Conservation (phyloP, 2,113 vertebrate genomes). For the Anhinga rufa region DNA sequence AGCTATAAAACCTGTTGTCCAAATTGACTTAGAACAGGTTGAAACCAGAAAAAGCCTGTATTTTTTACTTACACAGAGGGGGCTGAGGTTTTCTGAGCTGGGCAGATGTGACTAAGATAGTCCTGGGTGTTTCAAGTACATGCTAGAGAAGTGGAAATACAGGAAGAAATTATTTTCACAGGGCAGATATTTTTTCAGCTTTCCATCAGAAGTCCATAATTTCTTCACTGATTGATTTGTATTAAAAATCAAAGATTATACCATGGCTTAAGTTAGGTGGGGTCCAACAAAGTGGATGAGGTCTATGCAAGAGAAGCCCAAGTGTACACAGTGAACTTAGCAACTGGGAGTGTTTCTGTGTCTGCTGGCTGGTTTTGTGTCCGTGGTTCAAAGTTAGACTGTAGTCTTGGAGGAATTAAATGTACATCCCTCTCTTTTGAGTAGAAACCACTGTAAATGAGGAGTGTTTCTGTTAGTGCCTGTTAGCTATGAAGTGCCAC, state of each 20-base stretch:
- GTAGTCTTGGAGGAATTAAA: background rate
- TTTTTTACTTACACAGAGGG: conserved; percentile 18
- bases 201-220: background rate
- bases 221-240: background rate
- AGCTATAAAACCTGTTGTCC: conserved; percentile 50
- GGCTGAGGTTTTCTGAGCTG: conserved; percentile 1
- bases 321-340: background rate
- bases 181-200: background rate
- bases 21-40: conserved; percentile 46
- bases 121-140: background rate
- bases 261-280: background rate
- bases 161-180: background rate
- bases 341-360: background rate
- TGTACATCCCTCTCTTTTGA: background rate
- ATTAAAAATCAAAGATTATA: background rate
- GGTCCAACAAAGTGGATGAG: background rate
- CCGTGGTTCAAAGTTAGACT: background rate
- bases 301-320: background rate
- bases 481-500: conserved; percentile 9
- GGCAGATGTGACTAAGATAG: conserved; percentile 31
- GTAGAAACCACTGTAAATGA: background rate
- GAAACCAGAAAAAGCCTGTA: conserved; percentile 47
- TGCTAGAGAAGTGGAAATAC: background rate
- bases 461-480: conserved; percentile 1
- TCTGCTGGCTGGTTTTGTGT: background rate